A percentile compares a stretch with the other conserved stretches of the same genome.
These are phyloP conservation scores for Muscicapa comitata DNA, from an alignment of 2,797 vertebrate species.

Conservation along the genomic window DNA sequence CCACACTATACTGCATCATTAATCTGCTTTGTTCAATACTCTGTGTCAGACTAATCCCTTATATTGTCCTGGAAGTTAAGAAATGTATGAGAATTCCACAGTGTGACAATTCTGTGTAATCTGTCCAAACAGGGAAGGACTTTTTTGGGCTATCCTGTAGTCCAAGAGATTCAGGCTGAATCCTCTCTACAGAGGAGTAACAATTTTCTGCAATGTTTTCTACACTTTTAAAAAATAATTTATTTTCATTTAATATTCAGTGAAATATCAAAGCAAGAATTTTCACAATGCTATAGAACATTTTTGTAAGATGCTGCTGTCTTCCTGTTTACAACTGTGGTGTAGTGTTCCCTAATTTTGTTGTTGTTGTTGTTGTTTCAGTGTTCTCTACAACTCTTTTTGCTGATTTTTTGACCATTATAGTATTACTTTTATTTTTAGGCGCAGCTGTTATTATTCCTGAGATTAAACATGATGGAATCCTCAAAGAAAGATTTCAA, in stretches of 20 bases:
- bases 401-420: background rate
- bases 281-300: background rate
- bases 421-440: background rate
- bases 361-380: background rate
- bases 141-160: background rate
- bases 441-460: background rate
- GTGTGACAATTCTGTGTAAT: background rate
- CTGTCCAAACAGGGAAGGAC: background rate
- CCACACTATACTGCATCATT: background rate
- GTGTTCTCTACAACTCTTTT: background rate
- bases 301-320: background rate
- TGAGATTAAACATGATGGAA: background rate
- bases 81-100: background rate
- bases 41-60: background rate
- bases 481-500: background rate
- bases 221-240: accelerated
- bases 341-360: background rate
- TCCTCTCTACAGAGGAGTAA: background rate
- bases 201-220: background rate
- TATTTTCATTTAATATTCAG: background rate
- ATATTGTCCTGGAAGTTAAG: background rate
- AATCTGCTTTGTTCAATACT: background rate
- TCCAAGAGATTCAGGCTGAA: background rate
- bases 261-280: background rate
- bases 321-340: background rate